Base-by-base conservation (phyloP, 2,113 vertebrate genomes). In the Channa argus region DNA sequence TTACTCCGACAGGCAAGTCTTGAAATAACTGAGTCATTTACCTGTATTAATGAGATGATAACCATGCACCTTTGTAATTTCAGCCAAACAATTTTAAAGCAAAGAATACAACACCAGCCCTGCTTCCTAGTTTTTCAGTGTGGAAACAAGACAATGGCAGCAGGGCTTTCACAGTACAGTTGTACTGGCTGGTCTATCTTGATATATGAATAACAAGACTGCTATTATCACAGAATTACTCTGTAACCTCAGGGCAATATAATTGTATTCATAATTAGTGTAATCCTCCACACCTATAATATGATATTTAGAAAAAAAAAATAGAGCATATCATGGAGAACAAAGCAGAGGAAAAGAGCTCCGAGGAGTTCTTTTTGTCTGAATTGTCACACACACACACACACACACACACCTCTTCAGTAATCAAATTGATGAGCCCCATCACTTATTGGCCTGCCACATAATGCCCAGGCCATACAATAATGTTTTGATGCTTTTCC, bases 251-350 rank as follows among this genome's bases (percentile, higher is more conserved):
- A 34, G 79, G 78, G 77, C 85, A 73, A 77, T 54, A 73, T 58
- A 56, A 80, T 63, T 73, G 65, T 64, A 81, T 82, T 88, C 77
- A 82, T 82, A 79, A 89, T 88, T 78, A 79, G 70, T 10, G 1
- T 85, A 77, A 85, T 86, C 86, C 84, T 83, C 83, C 74, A 87
- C 77, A 86, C 56, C 67, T 71, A 79, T 71, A 79, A 89, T 69
- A 24, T 4, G 5, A 79, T 74, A 72, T 82, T 83, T 77, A 63
- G 59, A 50, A n/a, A 65, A 50, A n/a, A 65, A 39, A 62, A 58
- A 24, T 24, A 24, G 46, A 53, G 45, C 55, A 43, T 63, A 66
- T 51, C 46, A 41, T 36, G n/a, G 50, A 70, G 74, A 71, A 81
- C 37, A 49, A 70, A 80, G 49, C 74, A 52, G 43, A 55, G n/a